Percentiles rank a stretch among this genome's conserved stretches.
Conservation (phyloP, 2,113 vertebrate genomes). For the Noturus placidus region DNA sequence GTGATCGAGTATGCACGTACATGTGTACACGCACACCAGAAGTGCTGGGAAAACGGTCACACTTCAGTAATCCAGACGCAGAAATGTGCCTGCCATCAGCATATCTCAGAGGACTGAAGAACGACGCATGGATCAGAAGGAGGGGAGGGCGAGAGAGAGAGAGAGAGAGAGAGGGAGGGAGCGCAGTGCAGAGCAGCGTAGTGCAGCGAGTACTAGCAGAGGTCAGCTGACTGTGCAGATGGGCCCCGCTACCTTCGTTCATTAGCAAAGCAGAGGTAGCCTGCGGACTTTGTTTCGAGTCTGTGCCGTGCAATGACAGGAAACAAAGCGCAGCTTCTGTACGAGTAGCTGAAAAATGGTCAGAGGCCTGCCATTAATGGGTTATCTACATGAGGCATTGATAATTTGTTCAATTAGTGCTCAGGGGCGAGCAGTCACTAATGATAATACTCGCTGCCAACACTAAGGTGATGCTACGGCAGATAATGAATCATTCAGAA, state of each 20-base stretch:
- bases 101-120: constrained; percentile 45
- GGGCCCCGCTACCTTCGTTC: constrained; percentile 16
- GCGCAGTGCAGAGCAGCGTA: constrained; percentile 21
- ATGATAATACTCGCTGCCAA: not conserved
- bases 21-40: not conserved
- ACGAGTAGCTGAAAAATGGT: not conserved
- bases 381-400: too few species aligned
- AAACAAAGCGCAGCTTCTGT: not conserved
- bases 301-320: not conserved
- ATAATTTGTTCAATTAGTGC: not conserved
- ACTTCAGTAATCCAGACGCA: constrained; percentile 36
- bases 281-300: not conserved
- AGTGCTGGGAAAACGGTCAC: constrained; percentile 27
- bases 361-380: not conserved
- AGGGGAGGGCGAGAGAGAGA: not conserved
- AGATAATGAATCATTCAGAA: constrained; percentile 26
- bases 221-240: constrained; percentile 49
- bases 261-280: not conserved
- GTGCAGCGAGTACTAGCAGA: constrained; percentile 31
- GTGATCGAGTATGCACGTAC: not conserved
- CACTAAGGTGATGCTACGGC: not conserved
- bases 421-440: not conserved
- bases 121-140: not conserved
- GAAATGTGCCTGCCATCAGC: constrained; percentile 50
- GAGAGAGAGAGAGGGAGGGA: too few species aligned